These are phyloP conservation scores for Hanleya hanleyi DNA, from an alignment of 2,888 invertebrate genomes.

Conservation along the genomic window DNA sequence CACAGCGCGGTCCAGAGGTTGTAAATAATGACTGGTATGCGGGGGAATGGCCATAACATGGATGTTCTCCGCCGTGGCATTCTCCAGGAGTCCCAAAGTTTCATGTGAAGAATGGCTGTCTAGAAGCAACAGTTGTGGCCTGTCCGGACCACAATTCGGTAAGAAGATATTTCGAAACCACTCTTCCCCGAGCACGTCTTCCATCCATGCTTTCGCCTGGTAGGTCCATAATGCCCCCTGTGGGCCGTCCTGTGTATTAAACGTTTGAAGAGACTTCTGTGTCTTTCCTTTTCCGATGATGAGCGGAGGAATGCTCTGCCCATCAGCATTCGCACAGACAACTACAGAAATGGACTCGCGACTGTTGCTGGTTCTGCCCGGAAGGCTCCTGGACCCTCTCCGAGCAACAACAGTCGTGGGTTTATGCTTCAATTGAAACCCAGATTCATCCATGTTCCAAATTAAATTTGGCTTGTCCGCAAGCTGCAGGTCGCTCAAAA, in stretches of 20 bases:
- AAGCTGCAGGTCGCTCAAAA: no score
- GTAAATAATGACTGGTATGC: slow-evolving; percentile 22
- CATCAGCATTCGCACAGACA: slow-evolving; percentile 40
- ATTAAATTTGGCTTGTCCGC: no score
- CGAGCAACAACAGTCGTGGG: not conserved
- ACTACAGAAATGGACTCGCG: slow-evolving; percentile 37
- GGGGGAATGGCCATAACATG: slow-evolving; percentile 19
- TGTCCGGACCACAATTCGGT: slow-evolving; percentile 37
- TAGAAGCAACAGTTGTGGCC: slow-evolving; percentile 47
- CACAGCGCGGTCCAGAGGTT: slow-evolving; percentile 15
- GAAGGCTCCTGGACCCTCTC: slow-evolving; percentile 16
- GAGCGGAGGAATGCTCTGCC: slow-evolving; percentile 34
- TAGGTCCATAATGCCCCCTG: slow-evolving; percentile 32
- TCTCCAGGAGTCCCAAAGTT: slow-evolving; percentile 34
- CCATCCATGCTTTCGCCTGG: slow-evolving; percentile 47
- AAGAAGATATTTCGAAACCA: slow-evolving; percentile 46
- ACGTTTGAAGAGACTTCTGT: slow-evolving; percentile 25
- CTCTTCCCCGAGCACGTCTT: slow-evolving; percentile 37
- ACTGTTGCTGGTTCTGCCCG: slow-evolving; percentile 31
- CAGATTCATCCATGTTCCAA: no score
- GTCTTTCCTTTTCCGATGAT: slow-evolving; percentile 45
- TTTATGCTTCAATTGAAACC: no score
- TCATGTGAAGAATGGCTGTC: slow-evolving; percentile 46
- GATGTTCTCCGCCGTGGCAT: slow-evolving; percentile 32
- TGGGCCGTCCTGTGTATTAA: slow-evolving; percentile 33